phyloP scores from a whole-genome alignment of 2,888 invertebrate species.

The Nephrocerus scutellatus region DNA sequence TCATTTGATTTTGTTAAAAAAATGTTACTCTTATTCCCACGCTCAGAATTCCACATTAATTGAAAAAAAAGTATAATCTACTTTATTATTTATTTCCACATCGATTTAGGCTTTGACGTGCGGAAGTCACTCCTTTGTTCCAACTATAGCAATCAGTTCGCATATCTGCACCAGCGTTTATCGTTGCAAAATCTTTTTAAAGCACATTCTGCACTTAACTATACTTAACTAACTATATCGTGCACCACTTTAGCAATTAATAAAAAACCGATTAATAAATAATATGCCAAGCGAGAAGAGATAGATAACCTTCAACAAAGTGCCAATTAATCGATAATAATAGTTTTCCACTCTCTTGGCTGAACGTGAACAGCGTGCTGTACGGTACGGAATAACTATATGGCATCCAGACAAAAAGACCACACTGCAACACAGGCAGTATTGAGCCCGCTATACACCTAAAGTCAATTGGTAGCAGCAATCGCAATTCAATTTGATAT shows the following conservation, averaged over 20 bases:
- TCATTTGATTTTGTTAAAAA: too few species aligned
- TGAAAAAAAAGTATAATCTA: too few species aligned
- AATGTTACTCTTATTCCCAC: too few species aligned
- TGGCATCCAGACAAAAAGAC: conserved; percentile 5
- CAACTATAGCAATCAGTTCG: too few species aligned
- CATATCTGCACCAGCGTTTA: too few species aligned
- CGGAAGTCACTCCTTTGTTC: too few species aligned
- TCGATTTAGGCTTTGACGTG: too few species aligned
- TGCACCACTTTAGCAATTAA: background rate
- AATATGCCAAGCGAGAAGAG: background rate
- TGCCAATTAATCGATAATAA: conserved; percentile 18
- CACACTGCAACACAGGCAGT: conserved; percentile 6
- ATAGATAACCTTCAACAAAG: conserved; percentile 9
- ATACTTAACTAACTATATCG: too few species aligned
- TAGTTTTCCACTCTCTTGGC: conserved; percentile 10
- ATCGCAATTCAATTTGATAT: conserved; percentile 10
- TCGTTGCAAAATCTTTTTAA: too few species aligned
- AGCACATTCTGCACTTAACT: too few species aligned
- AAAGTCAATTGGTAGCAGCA: conserved; percentile 8
- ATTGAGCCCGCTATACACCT: background rate
- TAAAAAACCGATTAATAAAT: conserved; percentile 7
- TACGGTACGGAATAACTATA: background rate
- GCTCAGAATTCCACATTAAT: too few species aligned
- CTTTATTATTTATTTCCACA: too few species aligned
- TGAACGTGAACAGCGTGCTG: background rate